Evolutionary conservation across 2,797 vertebrate genomes (phyloP).

Genomic region (Rousettus madagascariensis): DNA sequence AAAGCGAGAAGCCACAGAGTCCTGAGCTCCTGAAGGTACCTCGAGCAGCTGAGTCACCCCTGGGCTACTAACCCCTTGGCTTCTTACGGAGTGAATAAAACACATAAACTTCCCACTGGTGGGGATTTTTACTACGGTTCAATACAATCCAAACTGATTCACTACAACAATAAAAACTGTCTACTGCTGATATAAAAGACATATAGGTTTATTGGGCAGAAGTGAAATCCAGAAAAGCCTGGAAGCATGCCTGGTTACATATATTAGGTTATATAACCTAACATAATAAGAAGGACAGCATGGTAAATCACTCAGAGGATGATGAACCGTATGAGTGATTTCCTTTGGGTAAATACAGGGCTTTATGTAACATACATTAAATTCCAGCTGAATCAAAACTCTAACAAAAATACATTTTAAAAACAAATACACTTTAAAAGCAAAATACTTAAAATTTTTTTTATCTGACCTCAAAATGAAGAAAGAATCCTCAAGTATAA

Average conservation of each 20-base stretch:
- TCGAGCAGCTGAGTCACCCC: neutral
- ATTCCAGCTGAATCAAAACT: neutral
- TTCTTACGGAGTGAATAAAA: constrained; percentile 1
- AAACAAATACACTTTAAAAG: neutral
- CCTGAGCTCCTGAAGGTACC: neutral
- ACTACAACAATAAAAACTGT: neutral
- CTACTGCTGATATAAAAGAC: neutral
- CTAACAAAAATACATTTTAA: neutral
- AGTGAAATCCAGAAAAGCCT: neutral
- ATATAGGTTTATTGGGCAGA: neutral
- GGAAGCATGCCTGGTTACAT: neutral
- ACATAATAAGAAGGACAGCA: neutral
- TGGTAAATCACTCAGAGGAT: neutral
- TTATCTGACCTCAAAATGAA: neutral
- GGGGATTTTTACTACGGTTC: neutral
- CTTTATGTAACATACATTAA: neutral
- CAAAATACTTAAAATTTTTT: neutral
- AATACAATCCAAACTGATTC: neutral
- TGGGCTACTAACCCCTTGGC: neutral
- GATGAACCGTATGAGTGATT: neutral
- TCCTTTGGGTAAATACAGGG: neutral
- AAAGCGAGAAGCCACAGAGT: neutral
- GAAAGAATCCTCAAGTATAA: constrained; percentile 9
- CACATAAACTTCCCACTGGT: neutral
- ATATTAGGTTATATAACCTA: neutral